A percentile compares a stretch with the other conserved stretches of the same genome.
phyloP scores from a whole-genome alignment of 2,113 vertebrate species.

The Grus americana region DNA sequence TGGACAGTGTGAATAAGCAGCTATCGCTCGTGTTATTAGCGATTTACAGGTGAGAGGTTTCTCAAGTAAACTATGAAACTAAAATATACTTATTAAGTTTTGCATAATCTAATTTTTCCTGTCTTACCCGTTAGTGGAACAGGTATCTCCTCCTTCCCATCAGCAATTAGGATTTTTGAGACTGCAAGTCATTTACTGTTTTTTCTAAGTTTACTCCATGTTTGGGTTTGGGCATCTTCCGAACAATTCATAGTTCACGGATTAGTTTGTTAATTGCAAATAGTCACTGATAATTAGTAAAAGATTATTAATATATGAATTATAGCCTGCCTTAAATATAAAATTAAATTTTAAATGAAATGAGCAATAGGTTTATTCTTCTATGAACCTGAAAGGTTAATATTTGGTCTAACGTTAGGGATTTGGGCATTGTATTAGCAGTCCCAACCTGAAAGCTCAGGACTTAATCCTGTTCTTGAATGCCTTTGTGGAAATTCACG shows the following conservation, averaged over 20 bases:
- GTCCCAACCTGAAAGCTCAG: not conserved
- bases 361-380: not conserved
- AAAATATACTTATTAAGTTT: not conserved
- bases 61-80: not conserved
- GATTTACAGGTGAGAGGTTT: not conserved
- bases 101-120: not conserved
- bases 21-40: not conserved
- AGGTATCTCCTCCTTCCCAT: not conserved
- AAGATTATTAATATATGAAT: not conserved
- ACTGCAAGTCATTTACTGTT: not conserved
- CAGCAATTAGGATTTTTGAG: not conserved
- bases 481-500: not conserved
- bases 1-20: not conserved
- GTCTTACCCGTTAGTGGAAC: not conserved
- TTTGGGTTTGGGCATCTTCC: not conserved
- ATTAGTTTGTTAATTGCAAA: not conserved
- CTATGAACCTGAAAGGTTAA: not conserved
- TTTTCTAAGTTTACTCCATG: not conserved
- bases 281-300: not conserved
- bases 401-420: conserved; percentile 3
- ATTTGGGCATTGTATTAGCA: not conserved
- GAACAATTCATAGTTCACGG: not conserved
- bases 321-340: not conserved
- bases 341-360: not conserved
- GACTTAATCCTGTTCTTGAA: not conserved